Base-by-base conservation (phyloP, 2,113 vertebrate species). In the Peucedramus taeniatus region DNA sequence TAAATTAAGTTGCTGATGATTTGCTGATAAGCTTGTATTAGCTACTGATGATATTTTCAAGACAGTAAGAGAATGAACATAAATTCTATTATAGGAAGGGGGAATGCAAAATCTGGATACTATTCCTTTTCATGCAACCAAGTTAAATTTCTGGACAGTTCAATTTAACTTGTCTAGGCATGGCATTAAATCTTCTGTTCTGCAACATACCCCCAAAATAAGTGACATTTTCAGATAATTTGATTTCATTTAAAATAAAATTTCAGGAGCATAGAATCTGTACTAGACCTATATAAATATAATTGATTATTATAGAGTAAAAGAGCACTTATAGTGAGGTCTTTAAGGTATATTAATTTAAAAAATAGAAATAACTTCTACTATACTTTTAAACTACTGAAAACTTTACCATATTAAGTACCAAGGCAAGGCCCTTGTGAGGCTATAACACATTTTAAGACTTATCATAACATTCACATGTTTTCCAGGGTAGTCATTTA, bases 141-240 rank as follows among this genome's bases (percentile, higher is more conserved):
- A 80, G 86, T 75, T 90, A 65, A 30, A 88, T 94, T 94, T 72
- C 66, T 91, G 60, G 35, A 76, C 27, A 68, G 59, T 91, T 97
- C 76, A 77, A 15, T 81, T 95, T 31, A 83, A 37, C 23, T 78
- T 77, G 9, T 59, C 78, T 92, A 69, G 13, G 45, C 17, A 40
- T 64, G 51, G 11, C 31, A 56, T 79, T 94, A 83, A 74, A 81
- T 85, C 24, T 79, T 72, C 60, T 93, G 21, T 87, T 86, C 60
- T 70, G 69, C 49, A 74, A 49, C n/a, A 53, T 40, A 27, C 31
- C 8, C 15, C 30, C 54, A 69, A 91, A 88, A 75, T 88, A 28
- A 96, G 27, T 8, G 5, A 71, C 64, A 89, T 56, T 40, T 89
- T 18, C 13, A 57, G 37, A 85, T 71, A 47, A 87, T 77, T 84